A percentile compares a stretch with the other conserved stretches of the same genome.
These are phyloP conservation scores for Ianthella basta DNA, from an alignment of 37 sponge, comb jelly and placozoan species.

Conservation along the genomic window DNA sequence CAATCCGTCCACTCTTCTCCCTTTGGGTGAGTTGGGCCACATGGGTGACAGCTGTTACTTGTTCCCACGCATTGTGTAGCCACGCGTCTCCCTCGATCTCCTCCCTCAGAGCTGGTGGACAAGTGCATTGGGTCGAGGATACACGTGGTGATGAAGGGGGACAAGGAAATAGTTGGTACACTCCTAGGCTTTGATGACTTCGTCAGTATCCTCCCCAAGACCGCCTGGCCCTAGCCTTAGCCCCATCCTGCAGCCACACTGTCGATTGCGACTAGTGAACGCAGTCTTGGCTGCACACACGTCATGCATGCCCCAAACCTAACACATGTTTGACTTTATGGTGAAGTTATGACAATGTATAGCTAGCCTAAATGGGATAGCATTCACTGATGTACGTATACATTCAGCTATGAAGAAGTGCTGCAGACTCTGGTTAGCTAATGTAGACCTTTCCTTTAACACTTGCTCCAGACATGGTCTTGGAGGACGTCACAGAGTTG, in stretches of 20 bases:
- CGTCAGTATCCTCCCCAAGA: conserved; percentile 86
- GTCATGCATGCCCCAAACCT: too few species aligned
- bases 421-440: too few species aligned
- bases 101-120: conserved; percentile 90
- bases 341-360: too few species aligned
- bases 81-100: not conserved
- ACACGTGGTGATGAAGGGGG: conserved; percentile 96
- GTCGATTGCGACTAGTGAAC: too few species aligned
- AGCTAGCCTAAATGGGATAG: too few species aligned
- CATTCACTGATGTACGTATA: too few species aligned
- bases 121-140: conserved; percentile 98
- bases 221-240: not conserved
- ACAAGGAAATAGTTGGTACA: conserved; percentile 95
- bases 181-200: conserved; percentile 98
- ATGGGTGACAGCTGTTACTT: not conserved
- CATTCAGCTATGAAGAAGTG: too few species aligned
- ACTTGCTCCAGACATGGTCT: conserved; percentile 45
- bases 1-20: conserved; percentile 61
- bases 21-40: conserved; percentile 44
- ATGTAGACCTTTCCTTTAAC: not conserved
- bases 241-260: too few species aligned
- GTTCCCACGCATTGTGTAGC: not conserved
- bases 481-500: conserved; percentile 65
- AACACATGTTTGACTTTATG: too few species aligned
- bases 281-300: not conserved